A percentile compares a stretch with the other conserved stretches of the same genome.
Conservation (phyloP, 2,113 vertebrate genomes). For the Siniperca knerii region DNA sequence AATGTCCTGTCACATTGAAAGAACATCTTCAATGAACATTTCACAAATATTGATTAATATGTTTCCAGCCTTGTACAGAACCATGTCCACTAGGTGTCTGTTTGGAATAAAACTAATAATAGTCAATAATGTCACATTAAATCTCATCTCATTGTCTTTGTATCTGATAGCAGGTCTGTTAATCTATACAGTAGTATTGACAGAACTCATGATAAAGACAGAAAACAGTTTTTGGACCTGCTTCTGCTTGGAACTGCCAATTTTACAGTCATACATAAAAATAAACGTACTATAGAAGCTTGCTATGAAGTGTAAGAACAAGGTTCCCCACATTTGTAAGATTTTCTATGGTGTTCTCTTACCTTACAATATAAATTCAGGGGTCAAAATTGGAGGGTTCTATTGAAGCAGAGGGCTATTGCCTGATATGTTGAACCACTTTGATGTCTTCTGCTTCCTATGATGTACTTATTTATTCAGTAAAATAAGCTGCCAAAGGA, state of each 20-base stretch:
- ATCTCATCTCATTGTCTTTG: neutral
- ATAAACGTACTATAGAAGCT: neutral
- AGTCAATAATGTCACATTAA: neutral
- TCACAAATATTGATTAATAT: neutral
- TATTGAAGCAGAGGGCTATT: slow-evolving; percentile 40
- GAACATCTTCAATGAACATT: neutral
- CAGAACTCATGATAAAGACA: neutral
- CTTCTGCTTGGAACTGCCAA: neutral
- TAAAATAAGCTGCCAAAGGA: slow-evolving; percentile 59
- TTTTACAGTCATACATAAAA: neutral
- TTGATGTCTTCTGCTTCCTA: slow-evolving; percentile 43
- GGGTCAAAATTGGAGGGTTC: slow-evolving; percentile 16
- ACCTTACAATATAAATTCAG: slow-evolving; percentile 5
- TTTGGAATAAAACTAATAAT: neutral
- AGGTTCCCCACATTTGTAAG: neutral
- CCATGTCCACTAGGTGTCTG: neutral
- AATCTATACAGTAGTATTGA: too few relatives aligned
- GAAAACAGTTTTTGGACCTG: neutral
- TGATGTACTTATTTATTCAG: slow-evolving; percentile 63
- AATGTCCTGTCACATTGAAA: neutral
- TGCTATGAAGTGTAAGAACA: neutral
- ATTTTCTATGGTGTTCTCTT: neutral
- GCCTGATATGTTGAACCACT: slow-evolving; percentile 47
- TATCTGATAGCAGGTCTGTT: neutral
- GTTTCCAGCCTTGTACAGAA: neutral